Evolutionary conservation across 2,797 vertebrate species (phyloP).

Genomic region (Sorex maritimensis): DNA sequence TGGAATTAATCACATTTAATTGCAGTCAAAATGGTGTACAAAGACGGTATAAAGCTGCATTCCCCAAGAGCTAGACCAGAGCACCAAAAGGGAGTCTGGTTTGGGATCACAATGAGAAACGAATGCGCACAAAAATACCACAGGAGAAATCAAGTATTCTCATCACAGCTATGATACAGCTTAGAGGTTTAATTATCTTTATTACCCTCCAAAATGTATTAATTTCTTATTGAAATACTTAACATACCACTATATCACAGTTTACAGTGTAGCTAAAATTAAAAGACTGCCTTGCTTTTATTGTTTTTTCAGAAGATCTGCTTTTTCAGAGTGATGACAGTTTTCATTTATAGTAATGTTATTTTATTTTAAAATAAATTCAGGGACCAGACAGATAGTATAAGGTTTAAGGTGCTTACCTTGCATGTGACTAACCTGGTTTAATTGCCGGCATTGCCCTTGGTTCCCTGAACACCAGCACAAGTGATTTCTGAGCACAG

Average conservation of each 20-base stretch:
- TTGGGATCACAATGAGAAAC: slow-evolving; percentile 2
- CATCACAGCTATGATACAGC: background rate
- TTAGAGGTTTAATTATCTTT: background rate
- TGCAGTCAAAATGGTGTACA: background rate
- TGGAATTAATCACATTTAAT: background rate
- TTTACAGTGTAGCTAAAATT: background rate
- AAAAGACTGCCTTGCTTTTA: slow-evolving; percentile 40
- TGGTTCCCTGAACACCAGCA: too few relatives aligned
- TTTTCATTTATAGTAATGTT: slow-evolving; percentile 37
- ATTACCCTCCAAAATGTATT: slow-evolving; percentile 14
- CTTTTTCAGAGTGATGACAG: background rate
- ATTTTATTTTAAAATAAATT: background rate
- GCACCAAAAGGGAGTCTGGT: background rate
- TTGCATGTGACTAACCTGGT: too few relatives aligned
- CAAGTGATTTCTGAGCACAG: too few relatives aligned
- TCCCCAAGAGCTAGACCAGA: background rate
- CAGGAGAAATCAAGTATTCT: background rate
- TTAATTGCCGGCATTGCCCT: too few relatives aligned
- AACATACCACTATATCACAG: background rate
- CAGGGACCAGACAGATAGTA: too few relatives aligned
- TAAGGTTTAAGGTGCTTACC: too few relatives aligned
- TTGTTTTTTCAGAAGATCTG: background rate
- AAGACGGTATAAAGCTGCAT: background rate
- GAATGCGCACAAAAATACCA: background rate
- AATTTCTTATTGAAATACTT: background rate